Conservation (phyloP, 2,113 vertebrate species). For the Ranitomeya imitator region DNA sequence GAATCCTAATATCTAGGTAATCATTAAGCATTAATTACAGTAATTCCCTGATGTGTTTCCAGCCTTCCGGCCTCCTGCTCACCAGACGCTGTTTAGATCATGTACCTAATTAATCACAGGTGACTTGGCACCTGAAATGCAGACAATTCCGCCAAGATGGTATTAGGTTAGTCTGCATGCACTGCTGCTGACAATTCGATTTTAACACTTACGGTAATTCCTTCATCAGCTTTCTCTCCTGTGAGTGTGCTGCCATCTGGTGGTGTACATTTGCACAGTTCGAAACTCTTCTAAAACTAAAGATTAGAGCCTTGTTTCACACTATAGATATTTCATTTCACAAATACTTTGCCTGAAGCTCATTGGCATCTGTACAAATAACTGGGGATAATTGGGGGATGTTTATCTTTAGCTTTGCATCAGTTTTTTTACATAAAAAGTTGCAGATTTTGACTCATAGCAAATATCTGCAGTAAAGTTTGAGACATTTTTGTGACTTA, state of each 20-base stretch:
- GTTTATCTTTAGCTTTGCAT: too few relatives aligned
- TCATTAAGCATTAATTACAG: conserved; percentile 3
- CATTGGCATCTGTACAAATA: too few relatives aligned
- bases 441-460: too few relatives aligned
- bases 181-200: background rate
- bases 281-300: background rate
- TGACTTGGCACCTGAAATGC: conserved; percentile 8
- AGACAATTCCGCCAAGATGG: background rate
- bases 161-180: background rate
- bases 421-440: too few relatives aligned
- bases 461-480: too few relatives aligned
- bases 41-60: background rate
- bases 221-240: background rate
- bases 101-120: conserved; percentile 3
- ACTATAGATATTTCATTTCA: background rate
- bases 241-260: conserved; percentile 5
- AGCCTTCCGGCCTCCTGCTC: background rate
- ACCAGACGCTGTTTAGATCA: background rate
- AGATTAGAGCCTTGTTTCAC: background rate
- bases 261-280: background rate
- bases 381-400: too few relatives aligned
- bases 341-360: background rate
- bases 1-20: conserved; percentile 5
- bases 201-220: background rate
- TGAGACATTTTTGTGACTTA: too few relatives aligned